A percentile compares a stretch with the other conserved stretches of the same genome.
phyloP scores from a whole-genome alignment of 2,888 invertebrate species.

The Erebia ligea region DNA sequence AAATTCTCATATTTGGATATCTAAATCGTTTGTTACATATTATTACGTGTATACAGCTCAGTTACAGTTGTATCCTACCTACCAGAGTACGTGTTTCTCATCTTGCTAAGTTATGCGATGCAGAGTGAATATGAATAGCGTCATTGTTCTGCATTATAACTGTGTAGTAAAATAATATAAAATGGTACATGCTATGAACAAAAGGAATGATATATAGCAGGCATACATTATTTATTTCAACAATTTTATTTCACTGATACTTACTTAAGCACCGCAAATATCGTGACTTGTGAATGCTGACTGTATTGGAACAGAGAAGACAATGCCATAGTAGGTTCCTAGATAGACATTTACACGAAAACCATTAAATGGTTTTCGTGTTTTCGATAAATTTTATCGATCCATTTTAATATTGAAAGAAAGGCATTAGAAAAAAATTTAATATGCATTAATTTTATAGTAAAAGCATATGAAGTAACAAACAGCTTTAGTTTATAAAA shows the following conservation, averaged over 20 bases:
- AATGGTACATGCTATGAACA: slow-evolving; percentile 9
- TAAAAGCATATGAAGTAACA: not conserved
- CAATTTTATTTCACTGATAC: no score
- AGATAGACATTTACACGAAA: no score
- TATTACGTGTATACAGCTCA: slow-evolving; percentile 23
- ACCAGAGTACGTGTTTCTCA: slow-evolving; percentile 6
- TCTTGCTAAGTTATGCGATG: slow-evolving; percentile 29
- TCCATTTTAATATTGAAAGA: no score
- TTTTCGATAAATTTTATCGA: no score
- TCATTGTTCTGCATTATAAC: slow-evolving; percentile 16
- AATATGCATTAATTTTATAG: no score
- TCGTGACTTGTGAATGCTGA: no score
- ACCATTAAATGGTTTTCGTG: no score
- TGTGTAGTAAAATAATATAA: slow-evolving; percentile 11
- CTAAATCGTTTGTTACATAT: slow-evolving; percentile 33
- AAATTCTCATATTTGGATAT: slow-evolving; percentile 30
- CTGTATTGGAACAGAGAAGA: no score
- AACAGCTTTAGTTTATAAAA: not conserved
- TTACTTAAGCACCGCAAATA: no score
- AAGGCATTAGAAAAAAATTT: no score
- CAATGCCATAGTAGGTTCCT: no score
- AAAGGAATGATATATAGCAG: not conserved
- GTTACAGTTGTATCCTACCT: slow-evolving; percentile 11
- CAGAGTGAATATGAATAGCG: slow-evolving; percentile 31
- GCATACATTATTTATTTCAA: not conserved